phyloP scores from a whole-genome alignment of 2,113 vertebrate genomes.

The Trichechus manatus region DNA sequence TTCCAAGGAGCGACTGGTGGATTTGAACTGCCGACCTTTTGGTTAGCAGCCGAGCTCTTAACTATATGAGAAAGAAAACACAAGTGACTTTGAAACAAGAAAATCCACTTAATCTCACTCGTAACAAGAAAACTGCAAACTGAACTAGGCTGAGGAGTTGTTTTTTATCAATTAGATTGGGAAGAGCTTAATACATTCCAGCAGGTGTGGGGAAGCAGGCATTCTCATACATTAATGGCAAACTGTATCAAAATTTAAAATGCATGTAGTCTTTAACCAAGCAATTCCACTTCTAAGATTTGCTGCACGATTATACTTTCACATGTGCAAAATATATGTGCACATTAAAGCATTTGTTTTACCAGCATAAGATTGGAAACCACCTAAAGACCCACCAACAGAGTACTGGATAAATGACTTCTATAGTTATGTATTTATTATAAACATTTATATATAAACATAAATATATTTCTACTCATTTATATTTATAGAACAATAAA shows the following conservation, averaged over 20 bases:
- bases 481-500: slow-evolving; percentile 10
- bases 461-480: background rate
- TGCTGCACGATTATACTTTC: background rate
- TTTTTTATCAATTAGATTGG: background rate
- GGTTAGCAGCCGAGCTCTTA: too few species aligned
- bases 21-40: too few species aligned
- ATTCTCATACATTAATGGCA: background rate
- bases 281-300: background rate
- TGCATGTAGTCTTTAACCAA: background rate
- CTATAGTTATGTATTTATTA: background rate
- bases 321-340: background rate
- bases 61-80: background rate
- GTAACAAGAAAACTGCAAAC: background rate
- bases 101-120: background rate
- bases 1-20: too few species aligned
- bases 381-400: background rate
- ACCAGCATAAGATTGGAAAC: background rate
- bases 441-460: background rate
- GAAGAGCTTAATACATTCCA: background rate
- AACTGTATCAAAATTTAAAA: background rate
- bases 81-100: background rate
- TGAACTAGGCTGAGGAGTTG: background rate
- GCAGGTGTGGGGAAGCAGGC: background rate
- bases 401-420: background rate
- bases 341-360: background rate